These are phyloP conservation scores for Aleiodes testaceus DNA, from an alignment of 2,888 invertebrate genomes.

Conservation along the genomic window DNA sequence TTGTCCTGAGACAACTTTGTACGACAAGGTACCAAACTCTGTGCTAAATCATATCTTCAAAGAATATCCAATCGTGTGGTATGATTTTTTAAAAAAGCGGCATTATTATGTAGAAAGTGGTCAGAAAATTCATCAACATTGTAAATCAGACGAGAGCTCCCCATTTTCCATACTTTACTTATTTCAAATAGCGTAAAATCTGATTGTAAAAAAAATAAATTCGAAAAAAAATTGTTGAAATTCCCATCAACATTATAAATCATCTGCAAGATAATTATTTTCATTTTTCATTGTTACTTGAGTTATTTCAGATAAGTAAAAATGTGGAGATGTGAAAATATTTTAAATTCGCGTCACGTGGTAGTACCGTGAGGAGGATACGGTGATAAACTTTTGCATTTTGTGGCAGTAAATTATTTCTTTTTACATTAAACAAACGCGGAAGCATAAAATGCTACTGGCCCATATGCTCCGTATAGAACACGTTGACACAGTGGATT, in stretches of 20 bases:
- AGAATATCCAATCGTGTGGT: slow-evolving; percentile 52
- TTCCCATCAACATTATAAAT: too few species aligned
- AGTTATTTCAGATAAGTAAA: background rate
- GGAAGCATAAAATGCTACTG: slow-evolving; percentile 47
- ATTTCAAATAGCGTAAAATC: too few species aligned
- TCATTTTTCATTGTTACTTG: background rate
- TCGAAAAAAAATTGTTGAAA: too few species aligned
- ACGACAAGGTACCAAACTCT: slow-evolving; percentile 56
- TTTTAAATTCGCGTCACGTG: slow-evolving; percentile 49
- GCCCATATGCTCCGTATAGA: slow-evolving; percentile 17
- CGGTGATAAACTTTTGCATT: slow-evolving; percentile 47
- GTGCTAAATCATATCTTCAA: slow-evolving; percentile 50
- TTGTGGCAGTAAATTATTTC: slow-evolving; percentile 35
- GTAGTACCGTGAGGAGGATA: slow-evolving; percentile 42
- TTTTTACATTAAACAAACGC: slow-evolving; percentile 48
- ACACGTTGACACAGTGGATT: slow-evolving; percentile 40
- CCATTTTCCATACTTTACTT: too few species aligned
- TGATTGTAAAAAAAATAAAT: too few species aligned
- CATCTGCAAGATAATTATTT: too few species aligned
- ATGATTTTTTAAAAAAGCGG: background rate
- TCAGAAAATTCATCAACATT: slow-evolving; percentile 3
- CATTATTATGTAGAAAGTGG: background rate
- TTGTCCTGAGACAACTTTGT: slow-evolving; percentile 64
- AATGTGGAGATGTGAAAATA: slow-evolving; percentile 14
- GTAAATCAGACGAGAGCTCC: background rate